Base-by-base conservation (phyloP, 2,113 vertebrate species). In the Coreoperca whiteheadi region DNA sequence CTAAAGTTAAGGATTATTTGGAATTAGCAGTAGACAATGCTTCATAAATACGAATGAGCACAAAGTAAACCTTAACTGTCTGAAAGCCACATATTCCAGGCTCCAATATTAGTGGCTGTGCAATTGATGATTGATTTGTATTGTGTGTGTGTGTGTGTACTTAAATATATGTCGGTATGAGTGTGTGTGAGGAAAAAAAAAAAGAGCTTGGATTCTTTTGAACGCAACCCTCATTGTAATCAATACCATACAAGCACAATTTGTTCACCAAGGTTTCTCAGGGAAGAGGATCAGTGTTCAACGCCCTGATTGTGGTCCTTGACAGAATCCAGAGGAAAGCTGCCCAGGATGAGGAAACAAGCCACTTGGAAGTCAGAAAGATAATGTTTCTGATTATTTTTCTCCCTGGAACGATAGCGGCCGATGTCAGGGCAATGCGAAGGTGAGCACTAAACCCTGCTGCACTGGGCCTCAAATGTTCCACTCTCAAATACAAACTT, bases 261-360 rank as follows among this genome's bases (percentile, higher is more conserved):
- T 5, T 66, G 50, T 56, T 41, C 43, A 21, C 32, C 18, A 3
- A 25, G 20, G 63, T 80, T 77, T 76, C 71, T 73, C 76, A 28
- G 50, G 73, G 73, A 73, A 59, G 60, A 50, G 72, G 39, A n/a
- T 43, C 51, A 3, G 28, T 14, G n/a, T 4, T 66, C 56, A 3
- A 57, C 39, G 8, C 73, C 73, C 77, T 56, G 77, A 57, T 46
- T 28, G 9, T 37, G 9, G 43, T 37, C 53, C 83, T 10, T 56
- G 59, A 79, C 65, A 64, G 37, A 71, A 20, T 74, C 64, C 79
- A 76, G 43, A 60, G 43, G 61, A 64, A 71, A 82, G 59, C 37
- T 57, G 51, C 51, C n/a, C 69, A 46, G 25, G 34, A 48, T 12
- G 46, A 61, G 67, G 56, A 67, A 63, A 68, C 69, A 21, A 51